phyloP scores from a whole-genome alignment of 2,888 invertebrate species.

The Siphlonurus alternatus region DNA sequence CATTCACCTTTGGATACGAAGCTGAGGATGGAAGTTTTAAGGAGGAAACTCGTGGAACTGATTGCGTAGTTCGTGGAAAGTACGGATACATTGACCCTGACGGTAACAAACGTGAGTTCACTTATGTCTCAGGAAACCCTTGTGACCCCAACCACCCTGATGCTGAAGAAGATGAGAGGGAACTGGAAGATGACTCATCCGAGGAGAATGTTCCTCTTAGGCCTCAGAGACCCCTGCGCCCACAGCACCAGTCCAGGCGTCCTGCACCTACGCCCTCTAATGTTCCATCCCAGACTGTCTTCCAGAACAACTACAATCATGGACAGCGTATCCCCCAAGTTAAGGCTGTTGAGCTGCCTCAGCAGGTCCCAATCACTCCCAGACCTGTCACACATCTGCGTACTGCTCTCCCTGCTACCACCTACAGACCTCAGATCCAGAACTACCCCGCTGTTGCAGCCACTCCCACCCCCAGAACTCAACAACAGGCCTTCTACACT shows the following conservation, averaged over 20 bases:
- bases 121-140: conserved; percentile 71
- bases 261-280: conserved; percentile 28
- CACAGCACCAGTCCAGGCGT: conserved; percentile 20
- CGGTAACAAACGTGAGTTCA: conserved; percentile 71
- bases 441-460: conserved; percentile 23
- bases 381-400: conserved; percentile 32
- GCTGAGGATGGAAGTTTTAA: conserved; percentile 75
- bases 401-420: conserved; percentile 42
- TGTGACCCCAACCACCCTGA: conserved; percentile 71
- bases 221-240: conserved; percentile 16
- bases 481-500: conserved; percentile 16
- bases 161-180: conserved; percentile 37
- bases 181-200: conserved; percentile 26
- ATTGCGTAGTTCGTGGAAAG: conserved; percentile 73
- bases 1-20: conserved; percentile 71
- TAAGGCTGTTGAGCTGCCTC: conserved; percentile 1
- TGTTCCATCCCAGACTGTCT: conserved; percentile 41
- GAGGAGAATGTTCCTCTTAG: conserved; percentile 43
- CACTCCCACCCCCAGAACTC: conserved; percentile 21
- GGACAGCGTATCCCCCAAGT: conserved; percentile 30
- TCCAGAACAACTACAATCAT: conserved; percentile 48
- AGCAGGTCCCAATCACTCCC: conserved; percentile 31
- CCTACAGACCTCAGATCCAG: conserved; percentile 40
- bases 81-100: conserved; percentile 78
- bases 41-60: conserved; percentile 69